Conservation (phyloP, 2,113 vertebrate genomes). For the Perca flavescens region DNA sequence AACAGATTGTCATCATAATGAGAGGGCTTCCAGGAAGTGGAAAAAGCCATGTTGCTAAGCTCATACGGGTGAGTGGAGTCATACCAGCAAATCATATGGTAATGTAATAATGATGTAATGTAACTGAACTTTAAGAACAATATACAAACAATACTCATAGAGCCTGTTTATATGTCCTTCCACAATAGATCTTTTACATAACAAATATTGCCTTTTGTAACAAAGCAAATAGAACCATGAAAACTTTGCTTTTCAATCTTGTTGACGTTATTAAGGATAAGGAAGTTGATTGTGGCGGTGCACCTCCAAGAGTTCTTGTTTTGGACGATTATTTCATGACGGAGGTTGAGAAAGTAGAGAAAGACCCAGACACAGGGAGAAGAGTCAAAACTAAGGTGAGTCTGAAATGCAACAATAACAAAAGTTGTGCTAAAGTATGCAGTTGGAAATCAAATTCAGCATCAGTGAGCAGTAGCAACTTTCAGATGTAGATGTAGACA, state of each 20-base stretch:
- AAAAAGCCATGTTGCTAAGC: slow-evolving; percentile 98
- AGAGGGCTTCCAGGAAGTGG: slow-evolving; percentile 97
- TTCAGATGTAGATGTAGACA: neutral
- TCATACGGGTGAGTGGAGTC: slow-evolving; percentile 90
- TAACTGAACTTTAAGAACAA: neutral
- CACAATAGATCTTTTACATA: neutral
- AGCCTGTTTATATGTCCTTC: neutral
- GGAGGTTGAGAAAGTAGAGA: slow-evolving; percentile 95
- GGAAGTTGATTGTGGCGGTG: slow-evolving; percentile 96
- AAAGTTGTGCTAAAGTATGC: neutral
- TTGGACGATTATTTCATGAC: slow-evolving; percentile 99
- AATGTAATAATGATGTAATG: neutral
- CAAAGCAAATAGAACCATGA: neutral
- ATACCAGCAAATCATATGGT: neutral
- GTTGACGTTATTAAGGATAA: slow-evolving; percentile 89
- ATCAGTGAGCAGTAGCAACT: neutral
- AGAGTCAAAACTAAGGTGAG: slow-evolving; percentile 95
- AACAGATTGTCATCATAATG: slow-evolving; percentile 99
- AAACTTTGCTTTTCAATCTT: slow-evolving; percentile 11
- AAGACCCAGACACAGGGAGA: slow-evolving; percentile 95
- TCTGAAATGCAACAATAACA: neutral
- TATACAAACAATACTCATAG: neutral
- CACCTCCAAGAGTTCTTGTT: slow-evolving; percentile 95
- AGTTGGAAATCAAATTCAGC: neutral
- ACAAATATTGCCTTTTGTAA: neutral